phyloP scores from a whole-genome alignment of 2,113 vertebrate genomes.

The Scomber scombrus region DNA sequence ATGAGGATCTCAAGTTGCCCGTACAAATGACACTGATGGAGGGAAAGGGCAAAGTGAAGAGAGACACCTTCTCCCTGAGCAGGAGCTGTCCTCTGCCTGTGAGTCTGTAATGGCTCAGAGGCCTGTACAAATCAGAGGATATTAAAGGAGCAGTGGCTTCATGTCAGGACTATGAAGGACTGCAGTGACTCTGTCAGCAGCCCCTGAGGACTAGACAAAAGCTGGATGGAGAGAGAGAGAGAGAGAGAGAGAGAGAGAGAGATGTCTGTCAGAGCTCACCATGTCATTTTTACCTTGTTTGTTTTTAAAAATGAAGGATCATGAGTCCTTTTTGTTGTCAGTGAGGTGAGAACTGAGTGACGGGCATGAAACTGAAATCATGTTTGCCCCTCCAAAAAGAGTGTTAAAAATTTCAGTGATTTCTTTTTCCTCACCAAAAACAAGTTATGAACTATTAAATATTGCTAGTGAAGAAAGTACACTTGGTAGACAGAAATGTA shows the following conservation, averaged over 20 bases:
- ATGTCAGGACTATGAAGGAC: slow-evolving; percentile 33
- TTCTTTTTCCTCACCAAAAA: slow-evolving; percentile 62
- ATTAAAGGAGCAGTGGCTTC: slow-evolving; percentile 3
- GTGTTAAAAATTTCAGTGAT: slow-evolving; percentile 50
- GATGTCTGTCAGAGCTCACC: slow-evolving; percentile 39
- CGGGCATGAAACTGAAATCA: slow-evolving; percentile 40
- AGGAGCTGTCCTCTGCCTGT: slow-evolving; percentile 16
- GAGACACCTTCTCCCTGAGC: background rate
- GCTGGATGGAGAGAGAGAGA: background rate
- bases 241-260: too few relatives aligned
- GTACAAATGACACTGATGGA: slow-evolving; percentile 1
- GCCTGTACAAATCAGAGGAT: slow-evolving; percentile 11
- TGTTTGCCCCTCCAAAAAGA: slow-evolving; percentile 24
- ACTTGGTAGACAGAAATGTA: slow-evolving; percentile 60
- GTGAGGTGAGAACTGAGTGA: slow-evolving; percentile 48
- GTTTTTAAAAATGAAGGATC: slow-evolving; percentile 47
- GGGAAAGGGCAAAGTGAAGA: slow-evolving; percentile 4
- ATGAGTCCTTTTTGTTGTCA: slow-evolving; percentile 32
- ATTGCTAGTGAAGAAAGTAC: slow-evolving; percentile 64
- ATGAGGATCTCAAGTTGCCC: slow-evolving; percentile 18
- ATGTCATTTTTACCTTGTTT: slow-evolving; percentile 1
- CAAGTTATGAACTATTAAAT: slow-evolving; percentile 64
- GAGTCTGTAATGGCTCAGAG: slow-evolving; percentile 19
- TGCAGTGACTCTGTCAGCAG: slow-evolving; percentile 23
- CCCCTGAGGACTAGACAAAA: slow-evolving; percentile 35